A percentile compares a stretch with the other conserved stretches of the same genome.
Evolutionary conservation across 2,888 invertebrate species (phyloP).

Genomic region (Conus canariensis): DNA sequence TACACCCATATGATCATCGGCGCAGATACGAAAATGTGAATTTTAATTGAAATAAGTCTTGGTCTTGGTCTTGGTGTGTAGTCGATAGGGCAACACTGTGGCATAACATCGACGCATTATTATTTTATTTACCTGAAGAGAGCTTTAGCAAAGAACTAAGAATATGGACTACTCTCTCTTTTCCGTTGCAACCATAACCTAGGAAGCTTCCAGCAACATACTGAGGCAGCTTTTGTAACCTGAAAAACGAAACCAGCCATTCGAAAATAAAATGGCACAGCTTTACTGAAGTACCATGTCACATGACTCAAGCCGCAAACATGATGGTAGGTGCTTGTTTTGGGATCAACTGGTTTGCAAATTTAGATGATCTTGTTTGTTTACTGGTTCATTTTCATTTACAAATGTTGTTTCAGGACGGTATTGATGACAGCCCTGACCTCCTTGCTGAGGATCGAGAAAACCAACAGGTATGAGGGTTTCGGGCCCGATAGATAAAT

Average conservation of each 20-base stretch:
- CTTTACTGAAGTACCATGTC: constrained; percentile 46
- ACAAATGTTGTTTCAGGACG: constrained; percentile 73
- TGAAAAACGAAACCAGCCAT: not conserved
- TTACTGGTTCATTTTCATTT: not conserved
- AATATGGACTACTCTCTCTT: too few relatives aligned
- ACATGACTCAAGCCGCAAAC: constrained; percentile 74
- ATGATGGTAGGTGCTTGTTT: constrained; percentile 77
- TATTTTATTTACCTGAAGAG: too few relatives aligned
- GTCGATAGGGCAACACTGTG: too few relatives aligned
- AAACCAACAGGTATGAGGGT: constrained; percentile 51
- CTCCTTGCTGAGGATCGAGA: constrained; percentile 74
- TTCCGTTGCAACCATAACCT: too few relatives aligned
- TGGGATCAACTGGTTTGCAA: not conserved
- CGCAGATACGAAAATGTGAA: too few relatives aligned
- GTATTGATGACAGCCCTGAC: constrained; percentile 77
- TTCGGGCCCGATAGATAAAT: not conserved
- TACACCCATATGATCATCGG: too few relatives aligned
- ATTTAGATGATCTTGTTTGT: not conserved
- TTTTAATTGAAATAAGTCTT: too few relatives aligned
- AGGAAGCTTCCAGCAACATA: too few relatives aligned
- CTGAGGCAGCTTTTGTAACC: too few relatives aligned
- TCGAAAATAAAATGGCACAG: not conserved
- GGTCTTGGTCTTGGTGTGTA: too few relatives aligned
- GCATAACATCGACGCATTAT: too few relatives aligned
- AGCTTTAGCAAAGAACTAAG: too few relatives aligned